These are phyloP conservation scores for Asteroscopus sphinx DNA, from an alignment of 2,888 invertebrate genomes.

Conservation along the genomic window DNA sequence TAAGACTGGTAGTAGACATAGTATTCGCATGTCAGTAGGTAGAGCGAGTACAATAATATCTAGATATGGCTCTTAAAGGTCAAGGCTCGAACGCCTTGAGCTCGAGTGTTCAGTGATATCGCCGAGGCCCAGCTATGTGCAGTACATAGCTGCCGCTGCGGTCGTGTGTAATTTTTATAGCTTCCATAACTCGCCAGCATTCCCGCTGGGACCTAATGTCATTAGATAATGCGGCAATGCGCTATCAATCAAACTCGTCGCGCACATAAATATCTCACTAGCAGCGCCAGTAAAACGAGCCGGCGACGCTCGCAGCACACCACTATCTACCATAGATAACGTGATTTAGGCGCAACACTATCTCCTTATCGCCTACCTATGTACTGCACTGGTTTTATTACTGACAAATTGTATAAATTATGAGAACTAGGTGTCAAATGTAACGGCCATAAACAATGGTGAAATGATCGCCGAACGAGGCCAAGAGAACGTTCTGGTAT, in stretches of 20 bases:
- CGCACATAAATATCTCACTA: conserved; percentile 39
- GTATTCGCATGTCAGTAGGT: conserved; percentile 1
- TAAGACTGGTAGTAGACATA: conserved; percentile 1
- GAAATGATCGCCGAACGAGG: conserved; percentile 50
- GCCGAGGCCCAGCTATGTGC: conserved; percentile 8
- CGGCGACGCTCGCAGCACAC: conserved; percentile 5
- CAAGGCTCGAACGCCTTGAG: conserved; percentile 18
- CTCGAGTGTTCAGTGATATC: conserved; percentile 10
- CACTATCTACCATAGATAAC: conserved; percentile 57
- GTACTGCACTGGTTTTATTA: conserved; percentile 45
- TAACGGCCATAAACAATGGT: conserved; percentile 60
- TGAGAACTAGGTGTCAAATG: conserved; percentile 53
- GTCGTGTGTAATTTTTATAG: conserved; percentile 47
- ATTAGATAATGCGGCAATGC: conserved; percentile 56
- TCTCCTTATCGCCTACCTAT: conserved; percentile 37
- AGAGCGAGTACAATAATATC: background rate
- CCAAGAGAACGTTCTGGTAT: conserved; percentile 50
- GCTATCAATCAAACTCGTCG: conserved; percentile 59
- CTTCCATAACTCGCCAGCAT: conserved; percentile 52
- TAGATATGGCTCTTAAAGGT: conserved; percentile 14
- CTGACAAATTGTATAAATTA: conserved; percentile 60
- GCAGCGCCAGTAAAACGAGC: conserved; percentile 33
- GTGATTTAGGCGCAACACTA: conserved; percentile 54
- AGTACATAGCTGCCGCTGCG: conserved; percentile 19
- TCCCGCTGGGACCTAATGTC: conserved; percentile 45